A percentile compares a stretch with the other conserved stretches of the same genome.
These are phyloP conservation scores for Pheosia tremula DNA, from an alignment of 2,888 invertebrate species.

Conservation along the genomic window DNA sequence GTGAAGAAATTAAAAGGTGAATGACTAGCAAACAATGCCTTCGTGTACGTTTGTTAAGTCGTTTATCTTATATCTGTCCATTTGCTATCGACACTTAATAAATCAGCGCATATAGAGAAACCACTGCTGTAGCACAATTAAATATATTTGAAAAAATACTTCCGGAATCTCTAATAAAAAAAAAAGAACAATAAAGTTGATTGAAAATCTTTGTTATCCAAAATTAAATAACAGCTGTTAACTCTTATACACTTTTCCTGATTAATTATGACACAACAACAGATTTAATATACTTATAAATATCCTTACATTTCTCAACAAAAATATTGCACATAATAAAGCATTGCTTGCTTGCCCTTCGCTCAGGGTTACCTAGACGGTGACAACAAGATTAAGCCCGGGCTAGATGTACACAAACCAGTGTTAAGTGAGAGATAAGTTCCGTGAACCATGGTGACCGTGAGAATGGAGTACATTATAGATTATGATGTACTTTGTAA, in stretches of 20 bases:
- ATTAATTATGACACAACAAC: too few species aligned
- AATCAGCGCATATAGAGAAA: constrained; percentile 4
- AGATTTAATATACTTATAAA: too few species aligned
- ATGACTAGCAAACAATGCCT: constrained; percentile 3
- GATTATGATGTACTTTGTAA: constrained; percentile 27
- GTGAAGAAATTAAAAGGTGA: constrained; percentile 5
- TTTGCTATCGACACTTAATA: neutral
- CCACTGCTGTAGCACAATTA: neutral
- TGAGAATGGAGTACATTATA: constrained; percentile 33
- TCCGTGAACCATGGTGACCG: constrained; percentile 22
- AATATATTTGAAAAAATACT: too few species aligned
- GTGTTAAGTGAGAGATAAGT: constrained; percentile 38
- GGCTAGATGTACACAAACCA: constrained; percentile 23
- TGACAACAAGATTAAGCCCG: constrained; percentile 35
- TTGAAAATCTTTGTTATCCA: too few species aligned
- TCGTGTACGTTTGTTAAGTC: neutral
- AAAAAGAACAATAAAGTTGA: too few species aligned
- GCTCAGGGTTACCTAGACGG: constrained; percentile 19
- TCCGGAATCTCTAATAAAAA: neutral
- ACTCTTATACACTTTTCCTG: too few species aligned
- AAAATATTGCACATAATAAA: constrained; percentile 12
- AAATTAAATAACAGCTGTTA: too few species aligned
- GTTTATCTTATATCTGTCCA: neutral
- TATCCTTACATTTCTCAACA: neutral
- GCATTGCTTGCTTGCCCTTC: constrained; percentile 14